Evolutionary conservation across 2,888 invertebrate species (phyloP).

Genomic region (Brachypterus glaber): DNA sequence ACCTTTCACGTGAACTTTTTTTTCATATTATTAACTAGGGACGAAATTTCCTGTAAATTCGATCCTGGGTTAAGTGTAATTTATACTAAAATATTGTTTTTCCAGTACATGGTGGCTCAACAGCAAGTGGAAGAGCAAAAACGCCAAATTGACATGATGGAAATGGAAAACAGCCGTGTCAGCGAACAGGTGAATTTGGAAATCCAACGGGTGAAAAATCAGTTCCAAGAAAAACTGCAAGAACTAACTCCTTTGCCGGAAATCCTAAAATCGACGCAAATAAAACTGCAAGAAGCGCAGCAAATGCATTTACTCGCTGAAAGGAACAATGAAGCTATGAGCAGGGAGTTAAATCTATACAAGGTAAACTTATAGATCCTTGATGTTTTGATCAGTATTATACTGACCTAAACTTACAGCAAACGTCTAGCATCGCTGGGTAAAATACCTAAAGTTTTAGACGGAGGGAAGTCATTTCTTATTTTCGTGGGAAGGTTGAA

Average conservation of each 20-base stretch:
- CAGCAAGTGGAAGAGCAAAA: constrained; percentile 62
- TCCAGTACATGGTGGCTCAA: constrained; percentile 53
- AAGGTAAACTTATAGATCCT: constrained; percentile 33
- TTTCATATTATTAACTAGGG: too few relatives aligned
- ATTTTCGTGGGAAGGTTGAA: too few relatives aligned
- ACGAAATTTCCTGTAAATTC: too few relatives aligned
- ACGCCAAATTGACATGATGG: constrained; percentile 59
- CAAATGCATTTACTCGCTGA: constrained; percentile 58
- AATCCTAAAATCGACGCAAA: constrained; percentile 57
- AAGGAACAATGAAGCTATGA: constrained; percentile 55
- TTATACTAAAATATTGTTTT: constrained; percentile 7
- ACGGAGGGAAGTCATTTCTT: too few relatives aligned
- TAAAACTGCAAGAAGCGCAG: constrained; percentile 58
- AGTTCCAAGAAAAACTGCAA: constrained; percentile 63
- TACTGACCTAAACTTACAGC: too few relatives aligned
- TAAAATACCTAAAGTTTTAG: too few relatives aligned
- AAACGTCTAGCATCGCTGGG: too few relatives aligned
- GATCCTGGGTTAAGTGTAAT: too few relatives aligned
- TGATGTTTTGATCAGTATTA: too few relatives aligned
- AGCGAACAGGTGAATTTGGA: constrained; percentile 63
- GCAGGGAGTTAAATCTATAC: constrained; percentile 52
- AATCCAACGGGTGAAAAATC: constrained; percentile 58
- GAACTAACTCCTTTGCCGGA: constrained; percentile 61
- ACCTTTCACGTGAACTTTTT: too few relatives aligned
- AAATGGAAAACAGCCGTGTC: constrained; percentile 60